Evolutionary conservation across 2,113 vertebrate genomes (phyloP).

Genomic region (Dinomys branickii): DNA sequence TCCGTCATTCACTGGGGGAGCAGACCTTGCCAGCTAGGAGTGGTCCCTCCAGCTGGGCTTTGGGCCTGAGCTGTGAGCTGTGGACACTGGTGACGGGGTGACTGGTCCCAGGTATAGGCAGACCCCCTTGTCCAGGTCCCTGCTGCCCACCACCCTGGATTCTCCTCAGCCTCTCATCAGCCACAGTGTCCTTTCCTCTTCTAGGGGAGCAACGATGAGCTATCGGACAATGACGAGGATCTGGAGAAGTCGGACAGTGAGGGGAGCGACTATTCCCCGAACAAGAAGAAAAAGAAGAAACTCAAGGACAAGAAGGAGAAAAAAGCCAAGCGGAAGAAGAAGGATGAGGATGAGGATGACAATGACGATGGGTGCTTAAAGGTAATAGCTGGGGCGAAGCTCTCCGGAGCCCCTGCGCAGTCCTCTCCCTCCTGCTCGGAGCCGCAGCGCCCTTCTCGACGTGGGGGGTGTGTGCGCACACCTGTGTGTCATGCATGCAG

Average conservation of each 20-base stretch:
- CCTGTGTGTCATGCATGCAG: no score
- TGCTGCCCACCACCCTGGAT: neutral
- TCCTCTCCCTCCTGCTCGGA: fast-evolving
- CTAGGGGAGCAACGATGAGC: slow-evolving; percentile 90
- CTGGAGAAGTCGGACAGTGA: slow-evolving; percentile 93
- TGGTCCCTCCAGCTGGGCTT: no score
- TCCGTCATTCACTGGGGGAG: fast-evolving
- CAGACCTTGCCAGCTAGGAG: neutral
- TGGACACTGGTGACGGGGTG: fast-evolving
- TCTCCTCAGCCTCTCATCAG: neutral
- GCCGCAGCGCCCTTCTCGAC: neutral
- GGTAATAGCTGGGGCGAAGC: slow-evolving; percentile 78
- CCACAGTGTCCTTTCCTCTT: neutral
- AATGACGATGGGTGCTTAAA: slow-evolving; percentile 92
- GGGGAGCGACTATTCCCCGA: slow-evolving; percentile 93
- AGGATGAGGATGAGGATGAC: slow-evolving; percentile 94
- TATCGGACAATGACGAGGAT: slow-evolving; percentile 92
- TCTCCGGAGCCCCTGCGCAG: fast-evolving
- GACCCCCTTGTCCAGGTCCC: neutral
- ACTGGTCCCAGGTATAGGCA: fast-evolving
- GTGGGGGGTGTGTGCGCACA: fast-evolving
- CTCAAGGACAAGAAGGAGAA: slow-evolving; percentile 97
- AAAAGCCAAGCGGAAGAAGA: slow-evolving; percentile 93
- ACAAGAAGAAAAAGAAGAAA: slow-evolving; percentile 98
- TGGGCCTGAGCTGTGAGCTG: neutral